Conservation (phyloP, 2,888 invertebrate genomes). For the Agrochola macilenta region DNA sequence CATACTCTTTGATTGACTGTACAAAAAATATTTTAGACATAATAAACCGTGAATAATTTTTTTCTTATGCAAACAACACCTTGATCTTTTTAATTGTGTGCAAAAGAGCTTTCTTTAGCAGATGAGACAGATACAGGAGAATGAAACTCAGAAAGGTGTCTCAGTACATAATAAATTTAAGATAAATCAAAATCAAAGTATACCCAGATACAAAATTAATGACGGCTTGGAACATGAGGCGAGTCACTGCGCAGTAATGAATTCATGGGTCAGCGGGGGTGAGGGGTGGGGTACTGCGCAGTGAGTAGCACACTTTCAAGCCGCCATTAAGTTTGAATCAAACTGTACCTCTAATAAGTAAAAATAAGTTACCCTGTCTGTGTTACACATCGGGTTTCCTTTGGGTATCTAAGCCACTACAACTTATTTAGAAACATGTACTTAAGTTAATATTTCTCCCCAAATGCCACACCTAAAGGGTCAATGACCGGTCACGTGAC, state of each 20-base stretch:
- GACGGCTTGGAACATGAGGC: too few species aligned
- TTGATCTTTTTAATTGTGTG: not conserved
- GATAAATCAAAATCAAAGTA: not conserved
- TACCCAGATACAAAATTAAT: too few species aligned
- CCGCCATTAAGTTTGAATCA: too few species aligned
- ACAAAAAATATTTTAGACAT: not conserved
- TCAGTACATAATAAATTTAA: not conserved
- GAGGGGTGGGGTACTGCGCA: too few species aligned
- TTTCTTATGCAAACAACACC: not conserved
- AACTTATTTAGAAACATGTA: not conserved
- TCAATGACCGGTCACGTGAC: slow-evolving; percentile 3
- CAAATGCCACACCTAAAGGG: not conserved
- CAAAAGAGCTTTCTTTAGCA: not conserved
- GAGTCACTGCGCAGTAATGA: too few species aligned
- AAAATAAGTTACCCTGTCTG: not conserved
- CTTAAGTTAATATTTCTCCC: not conserved
- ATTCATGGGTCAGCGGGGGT: too few species aligned
- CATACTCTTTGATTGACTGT: slow-evolving; percentile 26
- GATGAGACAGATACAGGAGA: not conserved
- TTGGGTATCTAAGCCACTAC: not conserved
- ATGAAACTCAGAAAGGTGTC: not conserved
- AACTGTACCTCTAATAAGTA: not conserved
- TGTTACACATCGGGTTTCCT: not conserved
- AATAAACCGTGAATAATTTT: not conserved
- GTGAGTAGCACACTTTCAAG: too few species aligned